A percentile compares a stretch with the other conserved stretches of the same genome.
Conservation (phyloP, 2,113 vertebrate genomes). For the Epinephelus cyanopodus region DNA sequence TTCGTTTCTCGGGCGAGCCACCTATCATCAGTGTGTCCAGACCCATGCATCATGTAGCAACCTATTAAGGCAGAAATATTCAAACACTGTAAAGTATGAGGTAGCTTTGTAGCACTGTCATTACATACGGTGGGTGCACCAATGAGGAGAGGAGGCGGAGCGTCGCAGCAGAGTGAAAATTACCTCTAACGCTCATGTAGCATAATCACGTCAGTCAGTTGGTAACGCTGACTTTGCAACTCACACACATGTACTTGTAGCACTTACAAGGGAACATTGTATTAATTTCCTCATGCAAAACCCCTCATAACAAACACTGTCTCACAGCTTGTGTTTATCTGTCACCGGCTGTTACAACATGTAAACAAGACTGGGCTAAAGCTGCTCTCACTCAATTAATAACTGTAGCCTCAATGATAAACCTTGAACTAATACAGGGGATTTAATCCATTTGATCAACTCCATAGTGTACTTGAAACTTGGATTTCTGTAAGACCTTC, state of each 20-base stretch:
- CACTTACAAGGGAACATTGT: slow-evolving; percentile 2
- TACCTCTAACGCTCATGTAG: background rate
- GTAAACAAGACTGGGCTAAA: background rate
- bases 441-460: background rate
- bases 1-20: slow-evolving; percentile 27
- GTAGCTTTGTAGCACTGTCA: background rate
- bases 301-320: background rate
- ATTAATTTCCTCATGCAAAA: slow-evolving; percentile 20
- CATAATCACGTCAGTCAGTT: background rate
- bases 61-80: slow-evolving; percentile 27
- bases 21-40: slow-evolving; percentile 17
- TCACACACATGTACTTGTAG: background rate
- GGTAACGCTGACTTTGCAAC: background rate
- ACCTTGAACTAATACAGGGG: background rate
- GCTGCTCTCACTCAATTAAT: background rate
- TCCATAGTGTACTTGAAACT: background rate
- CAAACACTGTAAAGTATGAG: slow-evolving; percentile 25
- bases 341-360: background rate
- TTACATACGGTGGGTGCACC: background rate
- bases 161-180: background rate
- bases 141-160: background rate
- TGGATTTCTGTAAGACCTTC: background rate
- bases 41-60: slow-evolving; percentile 2
- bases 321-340: slow-evolving; percentile 17
- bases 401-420: background rate